These are phyloP conservation scores for Thereva unica DNA, from an alignment of 2,888 invertebrate genomes.

Conservation along the genomic window DNA sequence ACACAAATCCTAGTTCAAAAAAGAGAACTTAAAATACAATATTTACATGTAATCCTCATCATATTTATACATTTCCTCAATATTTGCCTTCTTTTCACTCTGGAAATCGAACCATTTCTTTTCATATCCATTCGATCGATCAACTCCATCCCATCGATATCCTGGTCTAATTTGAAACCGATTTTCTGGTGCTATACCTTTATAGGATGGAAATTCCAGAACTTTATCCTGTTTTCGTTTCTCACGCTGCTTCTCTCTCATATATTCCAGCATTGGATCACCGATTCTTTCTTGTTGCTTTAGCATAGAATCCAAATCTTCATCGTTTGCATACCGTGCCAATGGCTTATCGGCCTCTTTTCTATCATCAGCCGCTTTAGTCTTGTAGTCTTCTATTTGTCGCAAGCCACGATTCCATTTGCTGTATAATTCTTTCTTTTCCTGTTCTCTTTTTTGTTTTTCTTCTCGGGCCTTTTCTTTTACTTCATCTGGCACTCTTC, in stretches of 20 bases:
- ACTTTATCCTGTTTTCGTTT: slow-evolving; percentile 58
- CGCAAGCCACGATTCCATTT: slow-evolving; percentile 86
- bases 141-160: slow-evolving; percentile 97
- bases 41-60: slow-evolving; percentile 89
- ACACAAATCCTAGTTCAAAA: too few species aligned
- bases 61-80: slow-evolving; percentile 92
- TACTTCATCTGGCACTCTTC: slow-evolving; percentile 61
- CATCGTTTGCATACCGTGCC: slow-evolving; percentile 86
- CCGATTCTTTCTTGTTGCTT: slow-evolving; percentile 77
- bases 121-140: slow-evolving; percentile 96
- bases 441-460: slow-evolving; percentile 69
- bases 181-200: slow-evolving; percentile 88
- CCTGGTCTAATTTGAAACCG: slow-evolving; percentile 91
- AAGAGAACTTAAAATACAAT: too few species aligned
- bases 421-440: slow-evolving; percentile 74
- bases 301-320: slow-evolving; percentile 80
- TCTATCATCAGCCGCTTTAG: slow-evolving; percentile 71
- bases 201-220: slow-evolving; percentile 71
- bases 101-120: slow-evolving; percentile 80
- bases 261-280: slow-evolving; percentile 93
- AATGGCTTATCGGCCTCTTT: slow-evolving; percentile 90
- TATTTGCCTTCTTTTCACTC: slow-evolving; percentile 73
- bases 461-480: slow-evolving; percentile 61
- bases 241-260: slow-evolving; percentile 67
- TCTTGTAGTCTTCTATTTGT: slow-evolving; percentile 76